Conservation (phyloP, 92 coral and sea anemone species). For the Chrysogorgia sp. region DNA sequence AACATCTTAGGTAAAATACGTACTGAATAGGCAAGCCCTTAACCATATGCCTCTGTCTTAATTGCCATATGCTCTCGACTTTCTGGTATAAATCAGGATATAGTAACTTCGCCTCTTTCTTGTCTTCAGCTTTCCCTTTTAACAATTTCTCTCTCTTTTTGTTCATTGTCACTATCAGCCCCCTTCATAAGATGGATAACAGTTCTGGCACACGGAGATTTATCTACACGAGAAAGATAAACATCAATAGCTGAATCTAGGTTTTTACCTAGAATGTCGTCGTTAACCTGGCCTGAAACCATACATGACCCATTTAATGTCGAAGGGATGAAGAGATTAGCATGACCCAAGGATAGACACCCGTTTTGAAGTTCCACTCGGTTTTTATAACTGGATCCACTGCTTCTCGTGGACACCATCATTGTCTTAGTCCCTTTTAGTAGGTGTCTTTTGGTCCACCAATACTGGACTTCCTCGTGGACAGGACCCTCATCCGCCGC, state of each 20-base stretch:
- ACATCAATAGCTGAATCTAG: conserved; percentile 36
- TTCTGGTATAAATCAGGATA: conserved; percentile 1
- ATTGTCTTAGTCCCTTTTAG: conserved; percentile 28
- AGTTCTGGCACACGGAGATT: conserved; percentile 37
- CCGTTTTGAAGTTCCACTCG: conserved; percentile 58
- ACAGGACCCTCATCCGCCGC: conserved; percentile 65
- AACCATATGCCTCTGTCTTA: conserved; percentile 24
- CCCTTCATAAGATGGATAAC: conserved; percentile 38
- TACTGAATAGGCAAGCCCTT: conserved; percentile 27
- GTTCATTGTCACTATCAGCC: conserved; percentile 32
- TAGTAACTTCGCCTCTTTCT: background rate
- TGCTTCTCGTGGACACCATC: conserved; percentile 52
- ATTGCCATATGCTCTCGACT: conserved; percentile 7
- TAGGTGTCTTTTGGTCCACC: conserved; percentile 51
- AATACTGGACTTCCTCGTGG: conserved; percentile 48
- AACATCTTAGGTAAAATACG: conserved; percentile 22
- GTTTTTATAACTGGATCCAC: conserved; percentile 41
- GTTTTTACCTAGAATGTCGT: conserved; percentile 34
- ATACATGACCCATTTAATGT: conserved; percentile 36
- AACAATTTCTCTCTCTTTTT: conserved; percentile 29
- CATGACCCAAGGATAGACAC: conserved; percentile 53
- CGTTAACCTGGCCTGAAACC: conserved; percentile 28
- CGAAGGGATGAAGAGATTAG: conserved; percentile 45
- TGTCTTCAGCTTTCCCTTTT: conserved; percentile 18
- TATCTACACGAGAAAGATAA: conserved; percentile 22